Conservation (phyloP, 1,140 invertebrate genomes). For the Macrobrachium rosenbergii region DNA sequence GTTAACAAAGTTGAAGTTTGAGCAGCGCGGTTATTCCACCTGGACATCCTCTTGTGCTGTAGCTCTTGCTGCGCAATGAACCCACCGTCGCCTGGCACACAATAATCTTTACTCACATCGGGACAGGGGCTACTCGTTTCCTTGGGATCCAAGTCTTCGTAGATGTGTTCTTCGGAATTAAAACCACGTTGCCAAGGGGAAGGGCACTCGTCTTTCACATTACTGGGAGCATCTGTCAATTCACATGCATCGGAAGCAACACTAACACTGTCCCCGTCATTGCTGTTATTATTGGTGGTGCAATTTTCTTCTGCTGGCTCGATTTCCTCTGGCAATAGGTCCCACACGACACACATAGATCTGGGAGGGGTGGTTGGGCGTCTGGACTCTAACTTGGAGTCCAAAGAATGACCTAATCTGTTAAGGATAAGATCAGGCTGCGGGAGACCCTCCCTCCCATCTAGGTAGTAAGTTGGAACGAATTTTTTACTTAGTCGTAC, state of each 20-base stretch:
- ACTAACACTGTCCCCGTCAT: no score
- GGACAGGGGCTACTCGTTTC: not conserved
- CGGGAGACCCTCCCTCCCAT: constrained; percentile 23
- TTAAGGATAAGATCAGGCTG: constrained; percentile 43
- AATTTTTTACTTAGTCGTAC: constrained; percentile 48
- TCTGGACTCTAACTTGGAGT: constrained; percentile 37
- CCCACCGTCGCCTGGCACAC: not conserved
- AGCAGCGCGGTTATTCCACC: not conserved
- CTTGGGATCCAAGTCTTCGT: not conserved
- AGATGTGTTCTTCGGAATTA: not conserved
- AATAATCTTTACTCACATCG: not conserved
- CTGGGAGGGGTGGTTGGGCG: not conserved
- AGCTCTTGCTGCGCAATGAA: constrained; percentile 25
- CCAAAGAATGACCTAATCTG: constrained; percentile 47
- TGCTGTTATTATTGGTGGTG: no score
- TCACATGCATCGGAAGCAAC: no score
- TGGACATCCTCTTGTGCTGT: not conserved
- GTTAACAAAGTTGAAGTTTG: constrained; percentile 32
- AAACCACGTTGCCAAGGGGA: no score
- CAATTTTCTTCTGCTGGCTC: not conserved
- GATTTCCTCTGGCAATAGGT: constrained; percentile 38
- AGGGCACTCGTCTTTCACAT: no score
- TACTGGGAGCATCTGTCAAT: no score
- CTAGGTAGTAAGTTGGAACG: constrained; percentile 52
- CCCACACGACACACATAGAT: constrained; percentile 54